Evolutionary conservation across 2,888 invertebrate species (phyloP), one percentile per base, ranked within the genome.

Genomic region (Spodoptera picta): DNA sequence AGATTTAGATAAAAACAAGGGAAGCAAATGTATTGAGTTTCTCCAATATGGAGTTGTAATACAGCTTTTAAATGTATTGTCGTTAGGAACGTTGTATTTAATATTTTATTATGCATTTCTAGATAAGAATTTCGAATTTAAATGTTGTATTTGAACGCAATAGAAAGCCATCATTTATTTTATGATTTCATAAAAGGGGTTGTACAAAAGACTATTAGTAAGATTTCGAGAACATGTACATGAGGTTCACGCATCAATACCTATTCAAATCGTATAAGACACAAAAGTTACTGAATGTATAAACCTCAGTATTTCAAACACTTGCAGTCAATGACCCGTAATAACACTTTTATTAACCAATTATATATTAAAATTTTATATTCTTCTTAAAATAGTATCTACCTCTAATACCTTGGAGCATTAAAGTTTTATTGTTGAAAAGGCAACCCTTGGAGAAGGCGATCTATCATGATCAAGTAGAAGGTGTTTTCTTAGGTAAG

Each of bases 401-500:
- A n/a, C n/a, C n/a, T n/a, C n/a, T 36, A 36, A 36, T 36, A n/a
- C 23, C 19, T 41, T 14, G 14, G 23, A 53, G 44, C 48, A 52
- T 70, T 75, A 54, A 53, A 64, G 55, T 69, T 75, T 56, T 71
- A 59, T 65, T 59, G 65, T 56, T 14, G 24, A 58, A 31, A 52
- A 44, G 44, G 1, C 12, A 31, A 46, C 9, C 44, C 49, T 46
- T 60, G 31, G 23, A 6, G 19, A 27, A 12, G 44, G 41, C 23
- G 12, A 75, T 71, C 47, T 59, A 64, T 75, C 72, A 71, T 65
- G 58, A 56, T 75, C 58, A 71, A 56, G 44, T 27, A 14, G 42
- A 36, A 75, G 56, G 53, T 65, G 27, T 56, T 50, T 46, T 46
- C 42, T 50, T 41, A 60, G 46, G 57, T 53, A 24, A 49, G 49